phyloP scores from a whole-genome alignment of 1,140 invertebrate species.

The Pristionchus pacificus region DNA sequence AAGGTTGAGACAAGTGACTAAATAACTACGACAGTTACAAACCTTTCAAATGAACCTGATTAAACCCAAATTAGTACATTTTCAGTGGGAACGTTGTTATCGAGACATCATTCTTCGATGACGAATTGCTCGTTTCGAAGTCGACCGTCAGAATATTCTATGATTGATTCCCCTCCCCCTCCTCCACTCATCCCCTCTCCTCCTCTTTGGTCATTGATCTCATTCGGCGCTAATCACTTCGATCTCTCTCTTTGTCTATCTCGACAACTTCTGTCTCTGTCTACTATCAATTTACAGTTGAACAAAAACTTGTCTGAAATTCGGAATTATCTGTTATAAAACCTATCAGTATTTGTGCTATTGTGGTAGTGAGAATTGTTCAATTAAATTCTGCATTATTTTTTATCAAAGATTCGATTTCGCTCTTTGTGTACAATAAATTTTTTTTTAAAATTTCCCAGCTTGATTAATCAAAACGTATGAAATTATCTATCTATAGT shows the following conservation, averaged over 20 bases:
- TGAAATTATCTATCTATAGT: too few relatives aligned
- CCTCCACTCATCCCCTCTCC: background rate
- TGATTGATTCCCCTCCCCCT: constrained; percentile 66
- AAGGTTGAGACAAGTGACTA: background rate
- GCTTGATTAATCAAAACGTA: too few relatives aligned
- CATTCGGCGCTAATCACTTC: background rate
- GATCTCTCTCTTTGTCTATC: constrained; percentile 2
- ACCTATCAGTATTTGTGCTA: too few relatives aligned
- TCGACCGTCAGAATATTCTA: constrained; percentile 93
- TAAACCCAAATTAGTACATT: constrained; percentile 57
- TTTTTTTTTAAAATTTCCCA: too few relatives aligned
- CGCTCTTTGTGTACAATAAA: too few relatives aligned
- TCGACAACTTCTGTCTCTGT: too few relatives aligned
- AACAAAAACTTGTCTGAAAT: too few relatives aligned
- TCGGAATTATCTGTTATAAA: too few relatives aligned
- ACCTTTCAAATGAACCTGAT: background rate
- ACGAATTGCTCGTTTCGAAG: constrained; percentile 85
- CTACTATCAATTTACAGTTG: too few relatives aligned
- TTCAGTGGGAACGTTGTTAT: constrained; percentile 95
- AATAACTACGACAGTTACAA: background rate
- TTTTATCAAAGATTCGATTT: too few relatives aligned
- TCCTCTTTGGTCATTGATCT: background rate
- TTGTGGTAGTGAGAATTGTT: too few relatives aligned
- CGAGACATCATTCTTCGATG: constrained; percentile 96
- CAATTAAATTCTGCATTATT: too few relatives aligned